A percentile compares a stretch with the other conserved stretches of the same genome.
Evolutionary conservation across 2,888 invertebrate genomes (phyloP).

Genomic region (Archaeoteleia sp.): DNA sequence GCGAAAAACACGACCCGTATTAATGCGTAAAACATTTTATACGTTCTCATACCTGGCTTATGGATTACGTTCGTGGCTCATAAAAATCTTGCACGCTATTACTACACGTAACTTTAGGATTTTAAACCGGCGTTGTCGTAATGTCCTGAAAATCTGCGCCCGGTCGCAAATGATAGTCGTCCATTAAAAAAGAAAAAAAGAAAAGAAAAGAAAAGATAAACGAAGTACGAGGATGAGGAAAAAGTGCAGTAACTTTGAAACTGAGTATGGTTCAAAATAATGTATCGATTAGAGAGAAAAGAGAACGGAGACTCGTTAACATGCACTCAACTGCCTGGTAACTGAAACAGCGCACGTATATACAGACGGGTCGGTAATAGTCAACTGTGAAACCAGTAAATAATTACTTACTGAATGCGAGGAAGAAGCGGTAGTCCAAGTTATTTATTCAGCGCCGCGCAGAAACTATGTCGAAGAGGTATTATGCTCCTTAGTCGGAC

Average conservation of each 20-base stretch:
- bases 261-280: slow-evolving; percentile 15
- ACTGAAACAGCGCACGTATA: slow-evolving; percentile 28
- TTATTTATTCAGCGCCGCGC: slow-evolving; percentile 33
- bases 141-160: slow-evolving; percentile 18
- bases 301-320: slow-evolving; percentile 23
- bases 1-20: slow-evolving; percentile 5
- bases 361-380: slow-evolving; percentile 30
- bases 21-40: slow-evolving; percentile 16
- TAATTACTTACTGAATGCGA: slow-evolving; percentile 37
- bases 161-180: slow-evolving; percentile 7
- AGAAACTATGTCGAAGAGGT: slow-evolving; percentile 34
- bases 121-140: slow-evolving; percentile 8
- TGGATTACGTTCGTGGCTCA: slow-evolving; percentile 8
- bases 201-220: background rate
- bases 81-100: slow-evolving; percentile 3
- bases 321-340: slow-evolving; percentile 24
- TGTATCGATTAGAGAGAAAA: slow-evolving; percentile 33
- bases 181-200: background rate
- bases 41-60: slow-evolving; percentile 3
- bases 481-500: slow-evolving; percentile 22
- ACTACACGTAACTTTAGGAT: background rate
- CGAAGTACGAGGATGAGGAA: background rate
- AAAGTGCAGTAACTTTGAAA: background rate
- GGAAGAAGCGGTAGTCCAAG: slow-evolving; percentile 30
- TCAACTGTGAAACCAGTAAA: slow-evolving; percentile 41